Base-by-base conservation (phyloP, 2,797 vertebrate species). In the Chrosomus eos region DNA sequence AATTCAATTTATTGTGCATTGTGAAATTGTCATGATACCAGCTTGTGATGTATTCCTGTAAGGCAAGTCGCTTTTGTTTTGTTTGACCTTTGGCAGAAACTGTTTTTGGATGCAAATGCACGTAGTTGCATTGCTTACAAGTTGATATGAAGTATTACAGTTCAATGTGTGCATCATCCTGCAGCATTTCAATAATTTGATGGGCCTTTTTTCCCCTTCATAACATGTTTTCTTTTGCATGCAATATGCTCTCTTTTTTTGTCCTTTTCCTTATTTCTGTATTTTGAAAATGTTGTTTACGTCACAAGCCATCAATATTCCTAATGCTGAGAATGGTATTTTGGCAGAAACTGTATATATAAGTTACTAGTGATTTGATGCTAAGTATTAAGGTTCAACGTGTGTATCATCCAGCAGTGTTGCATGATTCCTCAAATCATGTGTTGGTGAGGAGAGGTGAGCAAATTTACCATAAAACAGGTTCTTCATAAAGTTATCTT, bases 1-100 rank as follows among this genome's bases (percentile, higher is more conserved):
- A 48, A 74, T 82, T 73, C 5, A 8, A 21, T 64, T 82, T 21
- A 80, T 66, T 26, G 78, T 53, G 43, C 5, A 4, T 38, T 72
- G 68, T 64, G 31, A 51, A 82, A 66, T n/a, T 21, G 11, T 33
- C 16, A 14, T 43, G 26, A 43, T 21, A n/a, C 51, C 13, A 45
- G 23, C 1, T n/a, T 71, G 11, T 26, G 23, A n/a, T 38, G 66
- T 21, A 38, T 33, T 31, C 18, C 21, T 36, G 23, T 36, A 51
- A 36, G n/a, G 45, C 14, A 23, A 3, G 5, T 18, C 45, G 3
- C 45, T n/a, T 33, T 64, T 62, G 45, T 77, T 78, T 43, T 1
- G 1, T 33, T 28, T 21, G 43, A 48, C 4, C 1, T 14, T 51
- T 73, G 43, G 16, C 11, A 72, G 70, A 73, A 73, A 72, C n/a